Evolutionary conservation across 2,113 vertebrate genomes (phyloP).

Genomic region (Phalacrocorax pelagicus): DNA sequence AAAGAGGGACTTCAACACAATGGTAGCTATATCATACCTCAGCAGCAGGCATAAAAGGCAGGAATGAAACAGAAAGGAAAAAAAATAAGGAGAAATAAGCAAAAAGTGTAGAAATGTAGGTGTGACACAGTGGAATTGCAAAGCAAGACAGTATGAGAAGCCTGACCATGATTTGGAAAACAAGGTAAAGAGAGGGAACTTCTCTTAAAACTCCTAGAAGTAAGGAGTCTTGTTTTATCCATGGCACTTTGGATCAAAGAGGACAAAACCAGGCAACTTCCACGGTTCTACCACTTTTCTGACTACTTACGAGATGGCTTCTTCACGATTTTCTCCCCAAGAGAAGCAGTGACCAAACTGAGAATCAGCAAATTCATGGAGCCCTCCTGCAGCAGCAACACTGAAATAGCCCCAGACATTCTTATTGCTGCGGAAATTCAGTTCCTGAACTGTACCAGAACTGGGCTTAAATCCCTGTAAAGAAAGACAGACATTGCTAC

Average conservation of each 20-base stretch:
- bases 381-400: constrained; percentile 94
- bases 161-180: background rate
- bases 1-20: background rate
- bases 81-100: background rate
- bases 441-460: constrained; percentile 95
- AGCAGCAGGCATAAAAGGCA: background rate
- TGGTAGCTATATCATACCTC: background rate
- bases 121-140: background rate
- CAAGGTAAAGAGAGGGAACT: background rate
- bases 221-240: background rate
- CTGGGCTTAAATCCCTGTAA: constrained; percentile 96
- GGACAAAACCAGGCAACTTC: background rate
- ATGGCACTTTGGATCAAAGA: background rate
- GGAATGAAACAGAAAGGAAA: background rate
- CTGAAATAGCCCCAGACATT: constrained; percentile 99
- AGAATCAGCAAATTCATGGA: constrained; percentile 98
- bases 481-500: constrained; percentile 25
- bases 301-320: constrained; percentile 95
- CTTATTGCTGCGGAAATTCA: constrained; percentile 99
- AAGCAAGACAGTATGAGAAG: background rate
- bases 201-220: background rate
- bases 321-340: constrained; percentile 98
- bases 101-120: background rate
- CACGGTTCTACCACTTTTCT: background rate
- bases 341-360: constrained; percentile 99